These are phyloP conservation scores for Plutomurus gul DNA, from an alignment of 1,140 invertebrate genomes.

Conservation along the genomic window DNA sequence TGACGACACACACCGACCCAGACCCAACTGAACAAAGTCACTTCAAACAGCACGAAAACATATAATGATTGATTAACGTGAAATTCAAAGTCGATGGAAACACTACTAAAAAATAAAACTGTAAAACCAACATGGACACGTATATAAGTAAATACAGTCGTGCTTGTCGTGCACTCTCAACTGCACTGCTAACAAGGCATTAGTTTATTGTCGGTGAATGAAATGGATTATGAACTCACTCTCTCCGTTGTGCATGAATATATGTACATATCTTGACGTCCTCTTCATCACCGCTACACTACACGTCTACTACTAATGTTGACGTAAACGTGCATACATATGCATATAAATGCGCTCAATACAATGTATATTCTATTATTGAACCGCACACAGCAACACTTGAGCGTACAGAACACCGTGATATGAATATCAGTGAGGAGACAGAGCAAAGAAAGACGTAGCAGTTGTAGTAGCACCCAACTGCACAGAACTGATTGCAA, in stretches of 20 bases:
- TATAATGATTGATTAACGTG: too few relatives aligned
- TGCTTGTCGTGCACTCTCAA: too few relatives aligned
- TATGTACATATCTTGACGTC: neutral
- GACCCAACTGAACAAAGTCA: too few relatives aligned
- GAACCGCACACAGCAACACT: neutral
- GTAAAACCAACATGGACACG: too few relatives aligned
- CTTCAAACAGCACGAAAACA: too few relatives aligned
- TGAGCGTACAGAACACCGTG: neutral
- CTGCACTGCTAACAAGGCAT: too few relatives aligned
- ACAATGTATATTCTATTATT: neutral
- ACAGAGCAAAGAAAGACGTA: slow-evolving; percentile 10
- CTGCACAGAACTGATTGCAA: slow-evolving; percentile 9
- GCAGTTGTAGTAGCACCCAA: slow-evolving; percentile 6
- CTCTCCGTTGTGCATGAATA: neutral
- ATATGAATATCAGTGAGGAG: too few relatives aligned
- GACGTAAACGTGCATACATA: neutral
- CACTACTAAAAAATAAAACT: too few relatives aligned
- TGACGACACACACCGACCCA: too few relatives aligned
- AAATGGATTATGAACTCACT: neutral
- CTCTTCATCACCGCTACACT: neutral
- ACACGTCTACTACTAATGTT: slow-evolving; percentile 4
- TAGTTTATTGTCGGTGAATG: too few relatives aligned
- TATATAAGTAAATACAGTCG: too few relatives aligned
- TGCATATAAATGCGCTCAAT: neutral
- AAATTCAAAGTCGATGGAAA: too few relatives aligned